phyloP scores from a whole-genome alignment of 2,888 invertebrate genomes.

The Cephus runcator region DNA sequence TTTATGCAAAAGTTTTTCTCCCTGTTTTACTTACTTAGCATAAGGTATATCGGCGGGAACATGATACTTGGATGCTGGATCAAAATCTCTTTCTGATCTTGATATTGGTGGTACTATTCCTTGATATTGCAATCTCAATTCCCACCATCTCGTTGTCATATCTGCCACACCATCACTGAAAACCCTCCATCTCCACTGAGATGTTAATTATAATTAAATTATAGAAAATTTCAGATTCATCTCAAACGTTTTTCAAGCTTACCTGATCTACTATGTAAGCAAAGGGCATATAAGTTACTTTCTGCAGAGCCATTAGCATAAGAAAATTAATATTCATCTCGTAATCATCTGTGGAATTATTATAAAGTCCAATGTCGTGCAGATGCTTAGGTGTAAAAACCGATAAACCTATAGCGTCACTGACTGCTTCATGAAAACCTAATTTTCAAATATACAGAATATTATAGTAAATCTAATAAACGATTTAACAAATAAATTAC shows the following conservation, averaged over 20 bases:
- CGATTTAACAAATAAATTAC: neutral
- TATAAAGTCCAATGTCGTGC: slow-evolving; percentile 77
- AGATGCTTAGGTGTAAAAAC: slow-evolving; percentile 82
- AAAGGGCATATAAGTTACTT: slow-evolving; percentile 82
- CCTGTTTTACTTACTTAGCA: slow-evolving; percentile 58
- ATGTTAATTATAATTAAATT: neutral
- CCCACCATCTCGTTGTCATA: slow-evolving; percentile 83
- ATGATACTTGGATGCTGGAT: slow-evolving; percentile 86
- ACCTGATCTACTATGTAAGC: slow-evolving; percentile 84
- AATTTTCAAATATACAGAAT: slow-evolving; percentile 10
- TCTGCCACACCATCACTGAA: slow-evolving; percentile 79
- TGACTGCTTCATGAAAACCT: slow-evolving; percentile 89
- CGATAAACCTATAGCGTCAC: slow-evolving; percentile 82
- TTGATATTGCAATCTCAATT: slow-evolving; percentile 76
- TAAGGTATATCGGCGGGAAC: slow-evolving; percentile 77
- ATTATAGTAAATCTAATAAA: neutral
- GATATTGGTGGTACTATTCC: slow-evolving; percentile 79
- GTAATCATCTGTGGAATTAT: slow-evolving; percentile 73
- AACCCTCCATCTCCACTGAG: slow-evolving; percentile 83
- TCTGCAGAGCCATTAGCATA: slow-evolving; percentile 81
- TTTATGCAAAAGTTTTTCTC: neutral
- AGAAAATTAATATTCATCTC: slow-evolving; percentile 82
- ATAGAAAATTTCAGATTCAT: neutral
- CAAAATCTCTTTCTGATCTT: slow-evolving; percentile 80
- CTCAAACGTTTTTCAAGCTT: slow-evolving; percentile 29